Percentiles rank a stretch among this genome's conserved stretches.
phyloP scores from a whole-genome alignment of 2,113 vertebrate genomes.

The Poeciliopsis occidentalis region DNA sequence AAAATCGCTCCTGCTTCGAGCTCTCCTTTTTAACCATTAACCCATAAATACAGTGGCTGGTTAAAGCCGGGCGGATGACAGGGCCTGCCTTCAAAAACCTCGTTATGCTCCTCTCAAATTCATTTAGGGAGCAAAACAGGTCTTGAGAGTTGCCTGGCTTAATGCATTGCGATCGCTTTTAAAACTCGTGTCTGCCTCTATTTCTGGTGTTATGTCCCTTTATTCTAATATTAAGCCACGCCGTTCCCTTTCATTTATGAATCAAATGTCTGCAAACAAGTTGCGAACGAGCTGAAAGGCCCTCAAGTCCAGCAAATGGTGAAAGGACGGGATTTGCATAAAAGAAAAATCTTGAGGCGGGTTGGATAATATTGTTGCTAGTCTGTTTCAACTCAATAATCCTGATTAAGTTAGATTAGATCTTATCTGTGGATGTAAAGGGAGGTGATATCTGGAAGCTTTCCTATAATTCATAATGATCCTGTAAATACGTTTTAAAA shows the following conservation, averaged over 20 bases:
- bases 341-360: constrained; percentile 32
- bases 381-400: constrained; percentile 48
- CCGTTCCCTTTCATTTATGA: constrained; percentile 66
- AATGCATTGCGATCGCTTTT: constrained; percentile 95
- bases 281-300: constrained; percentile 63
- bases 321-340: constrained; percentile 10
- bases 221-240: too few relatives aligned
- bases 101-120: constrained; percentile 92
- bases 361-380: constrained; percentile 39
- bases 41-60: constrained; percentile 76
- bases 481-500: constrained; percentile 64
- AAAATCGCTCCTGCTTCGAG: constrained; percentile 77
- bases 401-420: constrained; percentile 57
- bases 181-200: constrained; percentile 94
- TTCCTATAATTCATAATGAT: constrained; percentile 65
- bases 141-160: constrained; percentile 97
- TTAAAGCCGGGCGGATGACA: constrained; percentile 77
- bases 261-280: constrained; percentile 91
- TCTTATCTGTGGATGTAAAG: constrained; percentile 64
- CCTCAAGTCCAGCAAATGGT: constrained; percentile 32
- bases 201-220: constrained; percentile 87
- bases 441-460: constrained; percentile 40
- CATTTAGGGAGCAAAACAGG: constrained; percentile 93
- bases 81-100: constrained; percentile 83
- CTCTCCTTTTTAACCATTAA: constrained; percentile 83